Evolutionary conservation across 2,113 vertebrate genomes (phyloP).

Genomic region (Perca schrenkii): DNA sequence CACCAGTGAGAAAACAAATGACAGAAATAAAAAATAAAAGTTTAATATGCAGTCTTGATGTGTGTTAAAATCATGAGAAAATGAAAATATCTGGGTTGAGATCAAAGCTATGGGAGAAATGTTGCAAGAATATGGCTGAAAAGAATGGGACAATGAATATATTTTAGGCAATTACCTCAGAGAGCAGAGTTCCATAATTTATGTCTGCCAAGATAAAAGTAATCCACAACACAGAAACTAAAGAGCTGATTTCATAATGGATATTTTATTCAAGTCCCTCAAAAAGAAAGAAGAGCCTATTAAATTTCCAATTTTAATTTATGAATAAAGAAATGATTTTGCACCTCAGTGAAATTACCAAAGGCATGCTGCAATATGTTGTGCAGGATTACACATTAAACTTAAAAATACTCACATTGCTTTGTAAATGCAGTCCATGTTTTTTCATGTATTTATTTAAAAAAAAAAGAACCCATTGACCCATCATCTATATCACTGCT

Average conservation of each 20-base stretch:
- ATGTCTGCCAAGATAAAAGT: slow-evolving; percentile 84
- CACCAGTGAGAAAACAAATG: slow-evolving; percentile 46
- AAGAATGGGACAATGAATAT: slow-evolving; percentile 79
- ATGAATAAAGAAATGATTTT: slow-evolving; percentile 79
- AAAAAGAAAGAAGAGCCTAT: slow-evolving; percentile 81
- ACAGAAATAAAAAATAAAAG: slow-evolving; percentile 41
- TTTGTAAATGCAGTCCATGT: slow-evolving; percentile 23
- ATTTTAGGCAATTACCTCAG: slow-evolving; percentile 85
- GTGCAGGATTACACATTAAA: slow-evolving; percentile 69
- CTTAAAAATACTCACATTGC: slow-evolving; percentile 56
- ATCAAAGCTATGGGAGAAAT: slow-evolving; percentile 70
- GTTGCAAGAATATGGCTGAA: slow-evolving; percentile 68
- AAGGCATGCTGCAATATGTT: slow-evolving; percentile 67
- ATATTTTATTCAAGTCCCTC: slow-evolving; percentile 85
- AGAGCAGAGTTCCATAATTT: slow-evolving; percentile 83
- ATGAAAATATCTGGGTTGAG: slow-evolving; percentile 53
- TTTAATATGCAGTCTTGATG: slow-evolving; percentile 19
- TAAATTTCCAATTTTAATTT: slow-evolving; percentile 85
- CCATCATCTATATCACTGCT: slow-evolving; percentile 6
- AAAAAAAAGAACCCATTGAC: slow-evolving; percentile 12
- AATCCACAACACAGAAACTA: slow-evolving; percentile 85
- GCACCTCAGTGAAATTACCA: slow-evolving; percentile 73
- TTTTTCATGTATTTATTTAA: slow-evolving; percentile 5
- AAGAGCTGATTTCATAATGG: slow-evolving; percentile 85
- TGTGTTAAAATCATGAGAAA: slow-evolving; percentile 45